Evolutionary conservation across 2,797 vertebrate species (phyloP).

Genomic region (Girardinus metallicus): DNA sequence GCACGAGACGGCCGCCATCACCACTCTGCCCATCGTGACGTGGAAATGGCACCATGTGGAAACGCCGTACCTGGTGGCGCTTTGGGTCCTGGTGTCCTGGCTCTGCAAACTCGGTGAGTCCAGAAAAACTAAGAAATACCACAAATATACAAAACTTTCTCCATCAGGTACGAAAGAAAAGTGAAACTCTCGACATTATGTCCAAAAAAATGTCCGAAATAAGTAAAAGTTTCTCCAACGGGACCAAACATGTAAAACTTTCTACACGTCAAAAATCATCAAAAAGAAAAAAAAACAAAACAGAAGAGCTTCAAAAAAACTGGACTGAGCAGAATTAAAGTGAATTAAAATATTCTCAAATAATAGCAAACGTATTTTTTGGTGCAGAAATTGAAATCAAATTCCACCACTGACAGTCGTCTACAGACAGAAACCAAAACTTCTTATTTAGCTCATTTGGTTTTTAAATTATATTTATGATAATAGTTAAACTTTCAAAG

Average conservation of each 20-base stretch:
- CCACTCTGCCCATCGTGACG: conserved; percentile 85
- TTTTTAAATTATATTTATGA: neutral
- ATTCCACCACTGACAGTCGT: neutral
- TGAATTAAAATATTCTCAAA: neutral
- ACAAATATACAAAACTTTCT: neutral
- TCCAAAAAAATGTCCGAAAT: neutral
- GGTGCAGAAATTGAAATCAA: neutral
- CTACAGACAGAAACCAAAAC: neutral
- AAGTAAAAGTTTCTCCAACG: too few species aligned
- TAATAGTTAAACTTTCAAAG: neutral
- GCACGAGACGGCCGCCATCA: conserved; percentile 25
- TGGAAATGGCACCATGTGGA: conserved; percentile 93
- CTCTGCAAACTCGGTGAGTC: conserved; percentile 94
- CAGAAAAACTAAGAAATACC: neutral
- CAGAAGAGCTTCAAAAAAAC: neutral
- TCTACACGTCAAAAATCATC: neutral
- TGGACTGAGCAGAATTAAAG: neutral
- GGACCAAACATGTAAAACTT: too few species aligned
- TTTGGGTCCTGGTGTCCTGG: conserved; percentile 94
- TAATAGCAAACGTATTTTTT: neutral
- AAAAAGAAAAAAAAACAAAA: neutral
- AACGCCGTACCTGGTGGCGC: conserved; percentile 86
- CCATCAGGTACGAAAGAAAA: too few species aligned
- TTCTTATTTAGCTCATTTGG: neutral
- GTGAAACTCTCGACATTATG: too few species aligned